phyloP scores from a whole-genome alignment of 2,888 invertebrate species.

The Perizoma affinitatum region DNA sequence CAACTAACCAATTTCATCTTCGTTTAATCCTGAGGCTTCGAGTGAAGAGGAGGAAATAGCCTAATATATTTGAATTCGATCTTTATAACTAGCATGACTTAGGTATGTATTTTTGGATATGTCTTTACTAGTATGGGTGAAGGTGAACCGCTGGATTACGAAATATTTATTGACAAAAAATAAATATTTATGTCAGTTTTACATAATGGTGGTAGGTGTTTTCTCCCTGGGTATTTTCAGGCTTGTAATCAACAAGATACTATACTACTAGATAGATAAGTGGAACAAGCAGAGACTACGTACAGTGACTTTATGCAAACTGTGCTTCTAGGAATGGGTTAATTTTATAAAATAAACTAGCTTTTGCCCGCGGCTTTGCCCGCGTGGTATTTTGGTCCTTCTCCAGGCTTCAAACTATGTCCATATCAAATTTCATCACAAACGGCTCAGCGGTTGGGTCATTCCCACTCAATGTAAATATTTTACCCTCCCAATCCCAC shows the following conservation, averaged over 20 bases:
- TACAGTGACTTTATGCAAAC: too few species aligned
- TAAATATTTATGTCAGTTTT: slow-evolving; percentile 23
- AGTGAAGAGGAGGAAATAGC: slow-evolving; percentile 47
- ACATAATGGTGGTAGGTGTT: slow-evolving; percentile 7
- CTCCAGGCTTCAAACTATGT: too few species aligned
- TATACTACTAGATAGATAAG: too few species aligned
- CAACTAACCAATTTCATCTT: slow-evolving; percentile 60
- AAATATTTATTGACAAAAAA: slow-evolving; percentile 39
- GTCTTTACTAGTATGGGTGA: slow-evolving; percentile 44
- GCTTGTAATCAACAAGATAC: not conserved
- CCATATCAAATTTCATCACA: too few species aligned
- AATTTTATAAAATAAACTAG: too few species aligned
- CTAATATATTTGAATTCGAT: slow-evolving; percentile 41
- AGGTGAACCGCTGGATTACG: slow-evolving; percentile 55
- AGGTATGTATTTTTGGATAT: slow-evolving; percentile 32
- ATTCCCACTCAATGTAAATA: too few species aligned
- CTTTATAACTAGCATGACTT: slow-evolving; percentile 49
- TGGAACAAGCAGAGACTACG: too few species aligned
- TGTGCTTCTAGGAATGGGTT: too few species aligned
- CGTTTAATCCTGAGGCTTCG: slow-evolving; percentile 41
- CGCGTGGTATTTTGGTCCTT: too few species aligned
- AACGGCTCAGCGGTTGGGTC: too few species aligned
- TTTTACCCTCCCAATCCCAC: too few species aligned
- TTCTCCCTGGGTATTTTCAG: slow-evolving; percentile 2
- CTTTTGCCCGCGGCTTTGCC: too few species aligned